Base-by-base conservation (phyloP, 2,888 invertebrate species). In the Eupithecia exiguata region DNA sequence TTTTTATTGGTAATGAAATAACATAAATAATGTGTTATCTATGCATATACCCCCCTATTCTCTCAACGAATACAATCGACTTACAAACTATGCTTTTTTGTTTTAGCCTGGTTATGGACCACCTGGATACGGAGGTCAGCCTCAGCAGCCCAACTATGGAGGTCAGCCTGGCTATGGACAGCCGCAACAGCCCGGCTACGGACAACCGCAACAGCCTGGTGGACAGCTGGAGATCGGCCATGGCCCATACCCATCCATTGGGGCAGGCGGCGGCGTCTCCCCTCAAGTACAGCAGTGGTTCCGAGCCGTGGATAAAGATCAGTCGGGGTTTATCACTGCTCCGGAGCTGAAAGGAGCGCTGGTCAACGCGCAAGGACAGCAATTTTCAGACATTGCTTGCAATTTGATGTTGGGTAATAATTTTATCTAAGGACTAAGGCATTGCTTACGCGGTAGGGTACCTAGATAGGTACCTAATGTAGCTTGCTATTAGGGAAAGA, bases 201-300 rank as follows among this genome's bases (percentile, higher is more conserved):
- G 61, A 61, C 62, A 62, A 30, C 30, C 67, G 10, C 72, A 65
- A 43, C 74, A 30, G 78, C 66, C 79, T 43, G 75, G 77, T 53
- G n/a, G 82, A 18, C 88, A 88, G 70, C 79, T 94, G n/a, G 94
- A 94, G 82, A 89, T 92, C 35, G 94, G 94, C 5, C 94, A 94
- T 73, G 94, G 94, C 0, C 94, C 94, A 0, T 94, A 94, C 75
- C 94, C 94, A 2, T 93, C 92, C 0, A 86, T 94, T 74, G 95
- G 95, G 67, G 88, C 92, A n/a, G 93, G 93, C 1, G 95, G 95
- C 43, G 87, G 89, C 12, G 91, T 96, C 0, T 95, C 95, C 70
- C 97, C 98, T 0, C 97, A 98, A 88, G 96, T 97, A 1, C 96
- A 96, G 80, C 96, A 97, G 84, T 98, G 98, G 98, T 98, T 98